Evolutionary conservation across 2,888 invertebrate genomes (phyloP), one percentile per base, ranked within the genome.

Genomic region (Drosophila subsilvestris): DNA sequence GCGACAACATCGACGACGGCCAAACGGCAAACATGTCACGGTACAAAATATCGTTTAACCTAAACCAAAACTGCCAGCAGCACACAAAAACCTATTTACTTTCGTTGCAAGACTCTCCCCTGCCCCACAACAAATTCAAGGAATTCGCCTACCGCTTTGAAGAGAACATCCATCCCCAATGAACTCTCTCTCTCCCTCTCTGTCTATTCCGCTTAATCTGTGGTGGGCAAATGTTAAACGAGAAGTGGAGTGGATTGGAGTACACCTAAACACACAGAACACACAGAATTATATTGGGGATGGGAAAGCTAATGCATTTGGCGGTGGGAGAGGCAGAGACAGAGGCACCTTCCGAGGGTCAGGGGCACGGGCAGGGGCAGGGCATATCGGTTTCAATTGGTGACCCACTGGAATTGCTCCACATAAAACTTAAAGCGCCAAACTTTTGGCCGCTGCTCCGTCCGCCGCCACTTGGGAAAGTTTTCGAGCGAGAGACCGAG

Each of bases 1-100:
- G 65, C 59, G 74, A 72, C 74, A 76, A 63, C 72, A 62, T 37
- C 37, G 37, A n/a, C 25, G n/a, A n/a, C 14, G 14, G n/a, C 70
- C 62, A 58, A 79, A 61, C 74, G 50, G 78, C 80, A 89, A 90
- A 90, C 90, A 90, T 90, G 89, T 89, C 90, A 88, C 79, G 79
- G 82, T 79, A 88, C 87, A 83, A 88, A 87, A 86, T 80, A 80
- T 78, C 86, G 85, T 79, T 89, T 88, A 88, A 89, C 78, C 86
- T 79, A 76, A 84, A 89, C 78, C 86, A 78, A 77, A 84, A 86
- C 79, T 76, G 81, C 60, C 79, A 79, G 62, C 76, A 77, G 69
- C 78, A 74, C 75, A 68, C 60, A 63, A 63, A 74, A 83, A 71
- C 69, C 74, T 83, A 83, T 89, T 86, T 89, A 81, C 77, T 87